Evolutionary conservation across 2,888 invertebrate genomes (phyloP).

Genomic region (Petrolisthes manimaculis): DNA sequence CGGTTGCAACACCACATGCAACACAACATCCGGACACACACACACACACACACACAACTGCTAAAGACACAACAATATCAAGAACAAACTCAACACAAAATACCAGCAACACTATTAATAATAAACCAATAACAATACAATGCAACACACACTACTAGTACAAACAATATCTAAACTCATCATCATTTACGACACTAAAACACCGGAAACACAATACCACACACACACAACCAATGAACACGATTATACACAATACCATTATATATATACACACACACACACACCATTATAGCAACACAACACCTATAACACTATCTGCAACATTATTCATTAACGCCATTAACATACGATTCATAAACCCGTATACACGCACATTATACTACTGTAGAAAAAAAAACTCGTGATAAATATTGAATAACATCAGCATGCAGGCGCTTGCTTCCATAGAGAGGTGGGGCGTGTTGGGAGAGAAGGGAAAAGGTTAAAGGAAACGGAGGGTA

Average conservation of each 20-base stretch:
- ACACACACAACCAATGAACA: neutral
- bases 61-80: neutral
- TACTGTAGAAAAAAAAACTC: too few relatives aligned
- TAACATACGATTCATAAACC: too few relatives aligned
- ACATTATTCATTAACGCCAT: neutral
- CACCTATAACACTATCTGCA: neutral
- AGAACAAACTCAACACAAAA: neutral
- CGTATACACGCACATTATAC: too few relatives aligned
- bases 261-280: neutral
- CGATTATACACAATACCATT: neutral
- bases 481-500: too few relatives aligned
- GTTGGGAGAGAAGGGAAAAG: too few relatives aligned
- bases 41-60: neutral
- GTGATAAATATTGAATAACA: too few relatives aligned
- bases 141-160: neutral
- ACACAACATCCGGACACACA: neutral
- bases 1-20: neutral
- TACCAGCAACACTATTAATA: slow-evolving; percentile 14
- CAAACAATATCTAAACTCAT: neutral
- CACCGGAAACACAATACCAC: neutral
- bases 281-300: neutral
- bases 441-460: too few relatives aligned
- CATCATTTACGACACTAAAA: neutral
- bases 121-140: neutral
- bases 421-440: too few relatives aligned